Evolutionary conservation across 1,140 invertebrate species (phyloP), one percentile per base, ranked within the genome.

Genomic region (Lordiphosa clarofinis): DNA sequence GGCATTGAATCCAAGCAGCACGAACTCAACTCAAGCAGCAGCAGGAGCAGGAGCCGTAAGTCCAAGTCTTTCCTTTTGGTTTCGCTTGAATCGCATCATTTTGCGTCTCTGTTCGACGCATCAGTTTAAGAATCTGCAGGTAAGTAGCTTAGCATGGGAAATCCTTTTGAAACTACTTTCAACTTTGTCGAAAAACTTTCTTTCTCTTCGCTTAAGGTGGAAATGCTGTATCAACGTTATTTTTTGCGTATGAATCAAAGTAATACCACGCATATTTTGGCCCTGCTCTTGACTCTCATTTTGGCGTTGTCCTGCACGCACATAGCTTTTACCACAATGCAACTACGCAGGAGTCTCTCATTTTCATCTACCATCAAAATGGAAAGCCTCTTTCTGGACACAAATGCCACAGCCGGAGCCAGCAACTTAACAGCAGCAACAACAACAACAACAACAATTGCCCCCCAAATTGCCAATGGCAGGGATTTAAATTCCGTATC

Each of bases 221-320:
- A 97, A 90, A 94, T 94, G 92, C 89, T 97, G 42, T 97, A 97
- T 90, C 96, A 97, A 89, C 92, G 96, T 39, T 98, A 98, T 90
- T 97, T 97, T 88, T 92, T 97, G 52, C 94, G 96, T 56, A 95
- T 97, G 92, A 97, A 97, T 90, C 96, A 97, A 89, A 95, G 93
- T 70, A 97, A 96, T 89, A 94, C 96, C 90, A 96, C 94, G 1
- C 94, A 95, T 73, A 91, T 97, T 36, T 91, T 97, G 48, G 93
- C 92, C 4, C 91, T 97, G 19, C 89, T 97, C 9, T 91, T 95
- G 35, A 90, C 92, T 3, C 90, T 96, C 33, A 91, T 94, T 35
- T 60, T 94, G 24, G 91, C 93, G 1, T 90, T 96, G 13, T 91
- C 91, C 44, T 76, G 91, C 19, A 90, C 93, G 4, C 90, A 92